Base-by-base conservation (phyloP, 2,113 vertebrate species). In the Argyrosomus japonicus region DNA sequence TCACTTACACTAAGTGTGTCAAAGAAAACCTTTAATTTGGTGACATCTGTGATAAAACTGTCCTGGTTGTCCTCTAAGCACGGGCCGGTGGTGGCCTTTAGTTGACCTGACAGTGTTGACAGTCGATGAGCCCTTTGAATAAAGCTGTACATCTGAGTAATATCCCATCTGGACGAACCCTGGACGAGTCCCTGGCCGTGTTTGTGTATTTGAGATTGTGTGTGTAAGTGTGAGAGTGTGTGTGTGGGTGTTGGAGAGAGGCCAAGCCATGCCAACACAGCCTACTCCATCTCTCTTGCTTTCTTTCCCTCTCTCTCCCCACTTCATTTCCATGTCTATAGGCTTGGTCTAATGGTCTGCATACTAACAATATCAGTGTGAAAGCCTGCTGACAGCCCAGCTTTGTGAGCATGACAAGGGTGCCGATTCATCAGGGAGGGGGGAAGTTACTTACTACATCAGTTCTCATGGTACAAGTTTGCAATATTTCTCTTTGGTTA, bases 291-390 rank as follows among this genome's bases (percentile, higher is more conserved):
- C 91, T 91, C 92, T 85, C 91, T 87, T 85, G 83, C 82, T 89
- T 89, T 85, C 87, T 84, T 87, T 83, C 88, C 79, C 86, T 87
- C 89, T 65, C 87, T 88, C 89, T 95, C 95, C 89, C 90, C 90
- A 93, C 94, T 82, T 91, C 90, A 97, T 97, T 97, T 96, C 94
- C 96, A 97, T 97, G 94, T 97, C 95, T 96, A 96, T 95, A 95
- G 96, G 91, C 92, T 88, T 86, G 89, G 94, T 90, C 93, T 88
- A 93, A 87, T 94, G 93, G 92, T 92, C 94, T 96, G 96, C 95
- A 97, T 97, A 96, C 96, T 96, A 96, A 97, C 96, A 91, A 95
- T 91, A 95, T 95, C 91, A 90, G 94, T 95, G 95, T 96, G 92
- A 94, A 94, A 95, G 95, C 88, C 90, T 50, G 68, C 94, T 96